Conservation (phyloP, 2,888 invertebrate species). For the Chesias legatella region DNA sequence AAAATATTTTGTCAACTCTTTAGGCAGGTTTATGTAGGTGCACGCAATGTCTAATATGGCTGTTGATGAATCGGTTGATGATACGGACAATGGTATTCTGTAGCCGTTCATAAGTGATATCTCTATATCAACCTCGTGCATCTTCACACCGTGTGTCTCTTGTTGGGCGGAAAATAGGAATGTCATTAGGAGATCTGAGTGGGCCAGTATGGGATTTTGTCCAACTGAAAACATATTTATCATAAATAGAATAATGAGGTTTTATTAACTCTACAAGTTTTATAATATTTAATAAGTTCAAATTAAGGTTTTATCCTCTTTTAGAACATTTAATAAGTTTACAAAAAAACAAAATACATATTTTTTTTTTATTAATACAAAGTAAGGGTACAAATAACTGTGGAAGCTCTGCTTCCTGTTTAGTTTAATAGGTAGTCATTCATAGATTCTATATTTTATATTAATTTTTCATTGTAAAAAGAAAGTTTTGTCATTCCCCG, state of each 20-base stretch:
- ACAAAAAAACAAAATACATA: too few species aligned
- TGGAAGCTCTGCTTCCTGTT: too few species aligned
- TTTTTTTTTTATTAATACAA: too few species aligned
- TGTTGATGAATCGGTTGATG: constrained; percentile 91
- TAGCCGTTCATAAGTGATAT: constrained; percentile 93
- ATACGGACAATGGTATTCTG: constrained; percentile 89
- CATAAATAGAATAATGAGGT: constrained; percentile 3
- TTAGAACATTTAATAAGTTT: too few species aligned
- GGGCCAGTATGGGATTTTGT: constrained; percentile 90
- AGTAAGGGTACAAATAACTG: too few species aligned
- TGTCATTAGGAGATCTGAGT: constrained; percentile 89
- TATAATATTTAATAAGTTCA: too few species aligned
- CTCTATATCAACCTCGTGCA: constrained; percentile 87
- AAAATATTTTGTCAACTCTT: constrained; percentile 92
- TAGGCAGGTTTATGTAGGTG: constrained; percentile 88
- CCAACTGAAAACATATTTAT: constrained; percentile 86
- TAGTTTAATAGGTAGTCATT: too few species aligned
- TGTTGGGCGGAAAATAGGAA: constrained; percentile 95
- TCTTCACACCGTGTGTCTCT: constrained; percentile 87
- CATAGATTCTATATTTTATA: too few species aligned
- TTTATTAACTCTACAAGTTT: too few species aligned
- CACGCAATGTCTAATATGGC: constrained; percentile 91
- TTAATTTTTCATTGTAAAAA: too few species aligned
- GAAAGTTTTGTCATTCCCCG: too few species aligned
- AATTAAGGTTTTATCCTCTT: too few species aligned